phyloP scores from a whole-genome alignment of 2,113 vertebrate species.

The Oryzias melastigma region DNA sequence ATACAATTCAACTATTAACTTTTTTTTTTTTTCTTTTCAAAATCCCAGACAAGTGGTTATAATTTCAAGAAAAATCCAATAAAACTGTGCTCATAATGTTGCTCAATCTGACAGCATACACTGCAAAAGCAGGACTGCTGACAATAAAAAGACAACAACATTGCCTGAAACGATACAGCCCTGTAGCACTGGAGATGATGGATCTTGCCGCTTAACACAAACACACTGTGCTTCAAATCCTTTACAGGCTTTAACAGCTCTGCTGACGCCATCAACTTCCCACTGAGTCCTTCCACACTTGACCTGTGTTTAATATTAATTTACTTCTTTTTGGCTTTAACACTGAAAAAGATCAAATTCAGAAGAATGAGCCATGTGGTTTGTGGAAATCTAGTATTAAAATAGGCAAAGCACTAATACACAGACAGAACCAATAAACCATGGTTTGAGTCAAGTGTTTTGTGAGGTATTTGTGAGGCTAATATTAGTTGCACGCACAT shows the following conservation, averaged over 20 bases:
- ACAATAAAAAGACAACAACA: conserved; percentile 12
- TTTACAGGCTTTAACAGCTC: conserved; percentile 5
- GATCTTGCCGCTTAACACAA: conserved; percentile 2
- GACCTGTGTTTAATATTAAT: neutral
- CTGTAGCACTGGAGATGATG: neutral
- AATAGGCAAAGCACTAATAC: too few relatives aligned
- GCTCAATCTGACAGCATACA: conserved; percentile 12
- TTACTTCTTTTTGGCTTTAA: neutral
- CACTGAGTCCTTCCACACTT: neutral
- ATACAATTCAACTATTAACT: neutral
- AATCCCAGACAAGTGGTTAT: neutral
- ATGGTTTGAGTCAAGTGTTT: too few relatives aligned
- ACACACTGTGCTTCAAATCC: conserved; percentile 3
- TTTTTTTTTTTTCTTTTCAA: conserved; percentile 2
- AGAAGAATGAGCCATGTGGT: too few relatives aligned
- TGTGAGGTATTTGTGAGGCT: too few relatives aligned
- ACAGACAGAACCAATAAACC: too few relatives aligned
- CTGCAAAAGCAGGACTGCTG: conserved; percentile 7
- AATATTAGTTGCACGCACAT: too few relatives aligned
- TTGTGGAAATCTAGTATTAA: too few relatives aligned
- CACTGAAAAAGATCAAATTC: too few relatives aligned
- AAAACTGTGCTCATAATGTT: conserved; percentile 5
- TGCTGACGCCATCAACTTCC: conserved; percentile 7
- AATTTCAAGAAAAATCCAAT: conserved; percentile 5
- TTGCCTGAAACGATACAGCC: conserved; percentile 3